Conservation (phyloP, 2,113 vertebrate species). For the Eclectus roratus region DNA sequence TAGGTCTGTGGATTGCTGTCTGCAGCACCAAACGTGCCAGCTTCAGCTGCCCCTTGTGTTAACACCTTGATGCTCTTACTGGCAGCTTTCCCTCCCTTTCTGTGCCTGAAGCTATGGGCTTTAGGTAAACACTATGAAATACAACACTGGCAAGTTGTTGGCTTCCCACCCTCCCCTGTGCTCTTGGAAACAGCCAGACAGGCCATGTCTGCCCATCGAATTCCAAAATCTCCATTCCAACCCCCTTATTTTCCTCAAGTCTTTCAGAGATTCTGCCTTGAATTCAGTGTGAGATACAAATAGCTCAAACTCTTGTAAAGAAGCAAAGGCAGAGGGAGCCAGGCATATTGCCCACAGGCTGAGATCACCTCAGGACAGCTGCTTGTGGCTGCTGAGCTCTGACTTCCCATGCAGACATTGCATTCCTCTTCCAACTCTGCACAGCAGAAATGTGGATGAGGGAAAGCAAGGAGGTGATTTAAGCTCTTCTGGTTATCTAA, state of each 20-base stretch:
- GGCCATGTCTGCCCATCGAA: background rate
- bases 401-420: rapidly evolving
- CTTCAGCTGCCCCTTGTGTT: background rate
- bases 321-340: background rate
- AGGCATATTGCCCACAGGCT: background rate
- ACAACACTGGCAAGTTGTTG: background rate
- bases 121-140: background rate
- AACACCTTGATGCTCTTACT: background rate
- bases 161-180: background rate
- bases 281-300: background rate
- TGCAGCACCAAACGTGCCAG: rapidly evolving
- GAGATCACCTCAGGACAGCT: rapidly evolving
- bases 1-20: background rate
- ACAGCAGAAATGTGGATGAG: background rate
- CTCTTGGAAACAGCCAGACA: background rate
- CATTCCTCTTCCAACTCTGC: background rate
- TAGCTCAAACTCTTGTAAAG: background rate
- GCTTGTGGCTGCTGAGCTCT: background rate
- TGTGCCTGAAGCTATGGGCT: background rate
- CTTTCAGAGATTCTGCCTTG: background rate
- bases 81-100: background rate
- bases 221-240: background rate
- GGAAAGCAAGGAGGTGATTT: background rate
- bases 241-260: background rate
- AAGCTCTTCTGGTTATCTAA: background rate